Evolutionary conservation across 2,113 vertebrate genomes (phyloP).

Genomic region (Dromas ardeola): DNA sequence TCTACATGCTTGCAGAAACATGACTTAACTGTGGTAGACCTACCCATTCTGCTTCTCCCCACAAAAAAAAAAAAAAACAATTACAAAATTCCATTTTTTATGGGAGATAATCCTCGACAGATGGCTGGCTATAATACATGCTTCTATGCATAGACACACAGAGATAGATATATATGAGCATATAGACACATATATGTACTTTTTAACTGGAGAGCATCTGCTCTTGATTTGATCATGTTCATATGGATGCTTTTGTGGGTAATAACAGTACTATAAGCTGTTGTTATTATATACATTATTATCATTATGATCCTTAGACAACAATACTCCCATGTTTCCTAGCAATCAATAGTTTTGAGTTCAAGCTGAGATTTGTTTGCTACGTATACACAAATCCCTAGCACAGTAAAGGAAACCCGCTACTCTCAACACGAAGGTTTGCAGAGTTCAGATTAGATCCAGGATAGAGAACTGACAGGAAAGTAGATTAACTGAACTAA

Average conservation of each 20-base stretch:
- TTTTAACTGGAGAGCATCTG: not conserved
- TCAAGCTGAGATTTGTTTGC: not conserved
- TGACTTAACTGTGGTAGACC: not conserved
- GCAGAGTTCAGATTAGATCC: not conserved
- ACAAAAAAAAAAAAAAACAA: too few species aligned
- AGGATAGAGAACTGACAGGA: not conserved
- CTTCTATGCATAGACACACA: not conserved
- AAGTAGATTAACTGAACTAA: not conserved
- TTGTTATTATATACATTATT: not conserved
- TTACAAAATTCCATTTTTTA: not conserved
- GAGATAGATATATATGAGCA: not conserved
- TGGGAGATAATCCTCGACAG: not conserved
- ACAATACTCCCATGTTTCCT: not conserved
- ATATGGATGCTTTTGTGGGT: not conserved
- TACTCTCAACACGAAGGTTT: not conserved
- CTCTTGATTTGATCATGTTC: not conserved
- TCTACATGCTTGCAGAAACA: not conserved
- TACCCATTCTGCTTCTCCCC: too few species aligned
- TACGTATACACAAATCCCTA: not conserved
- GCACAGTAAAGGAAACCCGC: not conserved
- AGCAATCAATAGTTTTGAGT: not conserved
- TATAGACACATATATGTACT: too few species aligned
- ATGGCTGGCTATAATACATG: not conserved
- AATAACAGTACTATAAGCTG: not conserved
- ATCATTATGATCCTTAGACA: not conserved